phyloP scores from a whole-genome alignment of 2,888 invertebrate genomes.

The Ophioninae sp. region DNA sequence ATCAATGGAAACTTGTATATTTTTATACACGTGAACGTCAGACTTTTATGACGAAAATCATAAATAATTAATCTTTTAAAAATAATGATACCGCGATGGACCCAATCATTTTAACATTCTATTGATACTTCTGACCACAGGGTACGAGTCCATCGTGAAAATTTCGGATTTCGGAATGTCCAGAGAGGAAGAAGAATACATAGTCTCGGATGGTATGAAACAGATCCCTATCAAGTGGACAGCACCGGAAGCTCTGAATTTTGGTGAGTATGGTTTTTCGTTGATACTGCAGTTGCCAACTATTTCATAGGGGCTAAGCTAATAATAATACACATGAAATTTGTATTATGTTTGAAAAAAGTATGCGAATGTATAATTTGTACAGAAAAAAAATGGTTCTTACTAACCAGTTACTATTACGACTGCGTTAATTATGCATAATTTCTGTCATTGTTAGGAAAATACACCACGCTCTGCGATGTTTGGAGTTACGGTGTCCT shows the following conservation, averaged over 20 bases:
- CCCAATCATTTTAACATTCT: background rate
- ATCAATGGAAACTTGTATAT: too few relatives aligned
- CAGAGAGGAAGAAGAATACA: slow-evolving; percentile 97
- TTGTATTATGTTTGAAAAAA: background rate
- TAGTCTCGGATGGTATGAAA: slow-evolving; percentile 98
- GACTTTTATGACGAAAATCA: too few relatives aligned
- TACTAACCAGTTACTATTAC: background rate
- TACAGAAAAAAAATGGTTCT: background rate
- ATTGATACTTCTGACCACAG: slow-evolving; percentile 74
- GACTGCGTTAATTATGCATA: background rate
- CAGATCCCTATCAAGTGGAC: slow-evolving; percentile 99
- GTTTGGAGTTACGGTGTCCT: slow-evolving; percentile 98
- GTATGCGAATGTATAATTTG: background rate
- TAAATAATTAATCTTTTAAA: too few relatives aligned
- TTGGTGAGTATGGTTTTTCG: slow-evolving; percentile 83
- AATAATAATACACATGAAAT: background rate
- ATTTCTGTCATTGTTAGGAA: slow-evolving; percentile 83
- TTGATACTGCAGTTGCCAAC: background rate
- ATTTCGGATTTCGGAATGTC: slow-evolving; percentile 99
- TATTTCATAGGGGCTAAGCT: background rate
- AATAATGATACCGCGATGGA: background rate
- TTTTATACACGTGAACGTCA: too few relatives aligned
- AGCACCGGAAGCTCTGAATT: slow-evolving; percentile 97
- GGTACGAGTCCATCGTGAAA: slow-evolving; percentile 93
- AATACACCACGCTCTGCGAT: slow-evolving; percentile 97